Evolutionary conservation across 2,113 vertebrate genomes (phyloP).

Genomic region (Ptilonorhynchus violaceus): DNA sequence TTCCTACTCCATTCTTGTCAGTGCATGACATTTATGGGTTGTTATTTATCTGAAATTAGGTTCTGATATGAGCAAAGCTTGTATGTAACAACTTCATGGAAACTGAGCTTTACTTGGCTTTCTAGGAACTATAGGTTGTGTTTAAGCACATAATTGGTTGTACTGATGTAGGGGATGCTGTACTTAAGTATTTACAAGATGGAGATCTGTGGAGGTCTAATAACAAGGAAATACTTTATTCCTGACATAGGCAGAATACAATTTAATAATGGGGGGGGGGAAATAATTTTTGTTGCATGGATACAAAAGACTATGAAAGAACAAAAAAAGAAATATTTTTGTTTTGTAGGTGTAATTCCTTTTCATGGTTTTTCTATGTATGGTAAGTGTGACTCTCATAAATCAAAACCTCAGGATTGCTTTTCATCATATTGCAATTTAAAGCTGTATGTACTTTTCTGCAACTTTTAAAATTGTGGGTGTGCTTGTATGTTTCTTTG

Average conservation of each 20-base stretch:
- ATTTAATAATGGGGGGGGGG: background rate
- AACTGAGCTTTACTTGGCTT: background rate
- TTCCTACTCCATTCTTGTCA: background rate
- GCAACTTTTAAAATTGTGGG: background rate
- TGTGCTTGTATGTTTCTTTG: background rate
- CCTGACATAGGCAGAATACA: background rate
- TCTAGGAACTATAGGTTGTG: background rate
- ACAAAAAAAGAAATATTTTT: conserved; percentile 1
- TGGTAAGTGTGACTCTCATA: conserved; percentile 78
- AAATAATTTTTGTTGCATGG: background rate
- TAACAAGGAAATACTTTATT: background rate
- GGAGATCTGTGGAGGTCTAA: background rate
- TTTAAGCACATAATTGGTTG: background rate
- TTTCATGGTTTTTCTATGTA: conserved; percentile 99
- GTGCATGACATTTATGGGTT: background rate
- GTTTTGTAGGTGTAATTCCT: conserved; percentile 89
- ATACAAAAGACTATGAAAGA: background rate
- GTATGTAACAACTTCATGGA: background rate
- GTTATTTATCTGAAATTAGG: conserved; percentile 18
- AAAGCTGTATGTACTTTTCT: background rate
- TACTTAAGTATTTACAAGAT: background rate
- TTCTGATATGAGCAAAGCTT: conserved; percentile 9
- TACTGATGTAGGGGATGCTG: background rate
- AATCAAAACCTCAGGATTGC: background rate
- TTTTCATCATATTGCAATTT: background rate